A percentile compares a stretch with the other conserved stretches of the same genome.
Evolutionary conservation across 2,113 vertebrate species (phyloP).

Genomic region (Tachuris rubrigastra): DNA sequence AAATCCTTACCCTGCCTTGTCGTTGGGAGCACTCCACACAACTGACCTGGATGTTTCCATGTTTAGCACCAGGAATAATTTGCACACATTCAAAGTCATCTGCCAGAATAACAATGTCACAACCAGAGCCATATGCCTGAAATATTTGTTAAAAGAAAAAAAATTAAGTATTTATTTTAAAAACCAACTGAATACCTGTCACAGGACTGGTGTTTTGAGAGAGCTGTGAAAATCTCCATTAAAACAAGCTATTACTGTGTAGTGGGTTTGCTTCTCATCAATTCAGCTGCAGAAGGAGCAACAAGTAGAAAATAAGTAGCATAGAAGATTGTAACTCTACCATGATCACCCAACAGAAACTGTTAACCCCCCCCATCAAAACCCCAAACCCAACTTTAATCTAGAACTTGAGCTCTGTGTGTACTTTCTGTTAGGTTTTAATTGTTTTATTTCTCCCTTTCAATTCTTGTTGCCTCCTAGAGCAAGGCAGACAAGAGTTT

Average conservation of each 20-base stretch:
- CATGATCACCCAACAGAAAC: accelerated
- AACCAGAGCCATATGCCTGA: slow-evolving; percentile 97
- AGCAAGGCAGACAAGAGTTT: background rate
- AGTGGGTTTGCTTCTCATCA: accelerated
- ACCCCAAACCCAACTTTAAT: background rate
- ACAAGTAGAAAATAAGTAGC: background rate
- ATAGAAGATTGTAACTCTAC: accelerated
- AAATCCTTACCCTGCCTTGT: slow-evolving; percentile 91
- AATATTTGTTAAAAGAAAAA: slow-evolving; percentile 35
- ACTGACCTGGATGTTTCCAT: slow-evolving; percentile 99
- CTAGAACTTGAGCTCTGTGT: background rate
- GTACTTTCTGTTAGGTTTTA: background rate
- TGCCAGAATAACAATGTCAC: slow-evolving; percentile 95
- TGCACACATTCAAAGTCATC: slow-evolving; percentile 98
- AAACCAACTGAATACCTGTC: background rate
- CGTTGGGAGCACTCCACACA: slow-evolving; percentile 97
- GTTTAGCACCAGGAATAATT: slow-evolving; percentile 98
- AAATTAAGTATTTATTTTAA: background rate
- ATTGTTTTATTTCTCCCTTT: background rate
- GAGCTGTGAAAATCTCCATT: background rate
- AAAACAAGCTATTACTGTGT: background rate
- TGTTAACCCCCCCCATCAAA: background rate
- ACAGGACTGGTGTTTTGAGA: background rate
- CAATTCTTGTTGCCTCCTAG: background rate
- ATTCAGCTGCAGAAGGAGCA: background rate